Conservation (phyloP, 2,888 invertebrate species). For the Erynnis tages region DNA sequence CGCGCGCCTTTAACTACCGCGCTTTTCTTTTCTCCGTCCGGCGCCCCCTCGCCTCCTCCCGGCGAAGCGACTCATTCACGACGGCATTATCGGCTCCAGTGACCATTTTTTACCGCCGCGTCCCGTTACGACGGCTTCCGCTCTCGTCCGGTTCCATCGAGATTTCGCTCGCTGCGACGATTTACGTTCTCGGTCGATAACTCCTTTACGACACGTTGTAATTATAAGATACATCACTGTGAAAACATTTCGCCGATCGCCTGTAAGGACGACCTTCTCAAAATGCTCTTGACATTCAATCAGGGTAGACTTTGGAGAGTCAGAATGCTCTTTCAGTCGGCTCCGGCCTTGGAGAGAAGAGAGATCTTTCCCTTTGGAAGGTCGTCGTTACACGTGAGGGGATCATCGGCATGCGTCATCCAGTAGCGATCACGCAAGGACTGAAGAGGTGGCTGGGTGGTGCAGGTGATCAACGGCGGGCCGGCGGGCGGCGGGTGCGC, state of each 20-base stretch:
- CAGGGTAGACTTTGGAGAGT: too few species aligned
- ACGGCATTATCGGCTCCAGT: constrained; percentile 31
- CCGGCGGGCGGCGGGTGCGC: constrained; percentile 45
- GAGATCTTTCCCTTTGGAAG: too few species aligned
- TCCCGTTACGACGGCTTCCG: constrained; percentile 33
- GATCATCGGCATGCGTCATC: constrained; percentile 27
- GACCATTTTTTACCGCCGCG: constrained; percentile 33
- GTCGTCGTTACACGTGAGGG: constrained; percentile 1
- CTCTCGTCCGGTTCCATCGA: constrained; percentile 14
- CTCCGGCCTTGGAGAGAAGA: background rate
- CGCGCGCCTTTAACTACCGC: constrained; percentile 35
- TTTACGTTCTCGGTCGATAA: constrained; percentile 5
- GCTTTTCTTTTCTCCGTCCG: constrained; percentile 33
- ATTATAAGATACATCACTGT: too few species aligned
- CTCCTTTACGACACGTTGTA: too few species aligned
- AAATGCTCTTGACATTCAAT: too few species aligned
- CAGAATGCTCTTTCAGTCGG: too few species aligned
- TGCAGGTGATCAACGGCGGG: constrained; percentile 73
- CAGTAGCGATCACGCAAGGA: constrained; percentile 27
- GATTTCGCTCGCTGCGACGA: constrained; percentile 15
- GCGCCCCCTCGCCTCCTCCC: constrained; percentile 9
- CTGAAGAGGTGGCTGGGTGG: constrained; percentile 5
- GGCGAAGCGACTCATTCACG: constrained; percentile 33
- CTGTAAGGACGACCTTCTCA: too few species aligned
- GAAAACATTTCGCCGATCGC: too few species aligned